Evolutionary conservation across 1,140 invertebrate species (phyloP).

Genomic region (Brachionus rubens): DNA sequence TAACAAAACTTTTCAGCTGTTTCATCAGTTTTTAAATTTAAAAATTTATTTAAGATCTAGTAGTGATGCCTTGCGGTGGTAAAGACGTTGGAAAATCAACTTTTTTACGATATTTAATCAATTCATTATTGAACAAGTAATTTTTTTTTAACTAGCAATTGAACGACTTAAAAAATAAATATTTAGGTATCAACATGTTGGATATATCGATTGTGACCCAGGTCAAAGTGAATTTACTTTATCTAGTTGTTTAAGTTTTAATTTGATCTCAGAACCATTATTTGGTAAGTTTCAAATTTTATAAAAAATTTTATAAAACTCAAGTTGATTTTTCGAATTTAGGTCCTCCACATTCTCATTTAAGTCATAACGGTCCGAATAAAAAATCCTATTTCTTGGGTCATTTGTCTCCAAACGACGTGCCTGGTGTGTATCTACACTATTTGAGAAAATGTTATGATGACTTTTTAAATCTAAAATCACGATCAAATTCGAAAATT

Average conservation of each 20-base stretch:
- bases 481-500: not conserved
- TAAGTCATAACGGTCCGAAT: constrained; percentile 13
- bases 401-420: constrained; percentile 22
- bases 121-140: constrained; percentile 20
- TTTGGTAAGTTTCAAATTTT: constrained; percentile 22
- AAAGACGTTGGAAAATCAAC: constrained; percentile 47
- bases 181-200: constrained; percentile 15
- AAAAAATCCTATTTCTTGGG: constrained; percentile 24
- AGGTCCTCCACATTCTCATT: constrained; percentile 37
- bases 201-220: constrained; percentile 40
- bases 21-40: too few species aligned
- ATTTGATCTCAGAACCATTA: constrained; percentile 1
- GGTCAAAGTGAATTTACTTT: constrained; percentile 46
- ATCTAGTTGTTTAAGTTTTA: constrained; percentile 15
- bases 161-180: not conserved
- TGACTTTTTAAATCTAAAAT: constrained; percentile 1
- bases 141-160: not conserved
- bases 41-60: not conserved
- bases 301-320: too few species aligned
- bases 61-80: constrained; percentile 27
- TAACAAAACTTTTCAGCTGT: too few species aligned
- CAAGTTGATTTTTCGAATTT: not conserved
- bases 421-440: constrained; percentile 8
- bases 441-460: constrained; percentile 26
- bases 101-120: constrained; percentile 37